These are phyloP conservation scores for Rhyacophila evoluta DNA, from an alignment of 2,888 invertebrate genomes.

Conservation along the genomic window DNA sequence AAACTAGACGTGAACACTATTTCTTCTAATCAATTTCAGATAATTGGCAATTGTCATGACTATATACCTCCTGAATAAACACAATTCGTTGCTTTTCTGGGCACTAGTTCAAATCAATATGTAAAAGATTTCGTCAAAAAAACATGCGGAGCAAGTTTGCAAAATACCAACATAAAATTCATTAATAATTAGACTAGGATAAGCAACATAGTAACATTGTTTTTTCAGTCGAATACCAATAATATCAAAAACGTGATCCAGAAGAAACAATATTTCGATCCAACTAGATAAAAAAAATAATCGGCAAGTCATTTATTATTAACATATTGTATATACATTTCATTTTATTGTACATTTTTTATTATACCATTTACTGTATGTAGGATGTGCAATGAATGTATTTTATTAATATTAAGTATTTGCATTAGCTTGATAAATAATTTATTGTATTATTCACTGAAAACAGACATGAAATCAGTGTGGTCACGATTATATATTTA, in stretches of 20 bases:
- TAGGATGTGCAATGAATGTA: not conserved
- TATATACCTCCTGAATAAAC: too few relatives aligned
- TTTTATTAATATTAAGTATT: not conserved
- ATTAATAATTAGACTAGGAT: too few relatives aligned
- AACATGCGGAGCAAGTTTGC: too few relatives aligned
- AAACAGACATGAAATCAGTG: too few relatives aligned
- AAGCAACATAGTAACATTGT: too few relatives aligned
- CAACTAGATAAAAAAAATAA: conserved; percentile 42
- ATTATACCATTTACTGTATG: not conserved
- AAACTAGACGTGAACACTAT: not conserved
- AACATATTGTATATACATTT: conserved; percentile 37
- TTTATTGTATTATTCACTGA: not conserved
- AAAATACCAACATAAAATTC: too few relatives aligned
- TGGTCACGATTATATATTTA: too few relatives aligned
- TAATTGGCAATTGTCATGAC: not conserved
- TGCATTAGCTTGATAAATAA: not conserved
- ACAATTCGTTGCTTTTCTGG: too few relatives aligned
- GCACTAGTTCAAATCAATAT: too few relatives aligned
- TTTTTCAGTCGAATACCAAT: too few relatives aligned
- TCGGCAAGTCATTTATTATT: conserved; percentile 40
- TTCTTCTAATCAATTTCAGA: not conserved
- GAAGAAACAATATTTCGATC: not conserved
- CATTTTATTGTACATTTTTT: conserved; percentile 3
- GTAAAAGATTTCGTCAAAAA: too few relatives aligned
- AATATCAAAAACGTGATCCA: too few relatives aligned